These are phyloP conservation scores for Odontophorus gujanensis DNA, from an alignment of 2,113 vertebrate species.

Conservation along the genomic window DNA sequence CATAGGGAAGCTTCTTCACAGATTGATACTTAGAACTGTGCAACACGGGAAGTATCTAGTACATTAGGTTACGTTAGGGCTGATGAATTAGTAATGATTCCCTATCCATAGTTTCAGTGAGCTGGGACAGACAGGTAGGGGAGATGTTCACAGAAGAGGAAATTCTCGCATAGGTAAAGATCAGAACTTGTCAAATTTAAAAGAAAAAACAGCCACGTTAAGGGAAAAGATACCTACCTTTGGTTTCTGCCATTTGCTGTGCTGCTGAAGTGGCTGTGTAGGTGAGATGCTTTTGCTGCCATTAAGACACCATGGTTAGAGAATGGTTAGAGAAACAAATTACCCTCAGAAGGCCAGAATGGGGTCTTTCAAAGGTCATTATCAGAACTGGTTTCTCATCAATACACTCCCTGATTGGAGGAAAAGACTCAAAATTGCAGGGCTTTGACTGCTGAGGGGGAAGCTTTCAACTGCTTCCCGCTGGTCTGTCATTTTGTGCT, in stretches of 20 bases:
- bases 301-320: constrained; percentile 29
- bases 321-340: constrained; percentile 61
- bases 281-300: constrained; percentile 3
- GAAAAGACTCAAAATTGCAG: constrained; percentile 64
- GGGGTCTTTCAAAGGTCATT: constrained; percentile 67
- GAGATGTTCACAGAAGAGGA: neutral
- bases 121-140: neutral
- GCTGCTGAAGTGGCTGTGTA: constrained; percentile 16
- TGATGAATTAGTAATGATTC: constrained; percentile 47
- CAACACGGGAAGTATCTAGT: neutral
- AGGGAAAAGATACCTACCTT: constrained; percentile 3
- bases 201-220: neutral
- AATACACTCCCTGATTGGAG: constrained; percentile 65
- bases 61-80: neutral
- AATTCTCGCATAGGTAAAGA: neutral
- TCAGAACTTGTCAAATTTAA: neutral
- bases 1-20: neutral
- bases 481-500: constrained; percentile 68
- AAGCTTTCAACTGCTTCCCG: constrained; percentile 72
- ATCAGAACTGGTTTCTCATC: constrained; percentile 63
- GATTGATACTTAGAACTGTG: constrained; percentile 7
- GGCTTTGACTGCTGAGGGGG: constrained; percentile 61
- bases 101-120: constrained; percentile 20
- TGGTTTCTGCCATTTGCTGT: neutral
- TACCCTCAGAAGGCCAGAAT: constrained; percentile 24